Evolutionary conservation across 2,888 invertebrate species (phyloP), one percentile per base, ranked within the genome.

Genomic region (Neuroscelio doddi): DNA sequence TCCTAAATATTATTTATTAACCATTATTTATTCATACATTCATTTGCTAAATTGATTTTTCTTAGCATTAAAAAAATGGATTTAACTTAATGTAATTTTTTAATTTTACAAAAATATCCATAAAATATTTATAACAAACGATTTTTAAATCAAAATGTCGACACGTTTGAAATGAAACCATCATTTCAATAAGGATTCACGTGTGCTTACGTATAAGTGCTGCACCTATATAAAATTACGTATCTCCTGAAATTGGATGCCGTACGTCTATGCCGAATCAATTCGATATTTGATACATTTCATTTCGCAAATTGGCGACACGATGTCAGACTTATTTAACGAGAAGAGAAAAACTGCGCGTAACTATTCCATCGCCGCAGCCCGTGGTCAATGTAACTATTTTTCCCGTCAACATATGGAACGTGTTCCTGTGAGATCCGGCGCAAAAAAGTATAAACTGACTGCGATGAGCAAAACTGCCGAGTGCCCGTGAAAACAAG

Each of bases 171-270:
- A n/a, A n/a, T n/a, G n/a, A n/a, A 38, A 38, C 17, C 38, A 16
- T 38, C 7, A 38, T 38, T 12, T 15, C 1, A 38, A 17, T 38
- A 38, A 17, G 38, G 38, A 38, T 38, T 38, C 38, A 5, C 21
- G 5, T 5, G 21, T 21, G n/a, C n/a, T n/a, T n/a, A 21, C 21
- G 21, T 21, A 21, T 2, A 21, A 21, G 21, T 5, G 21, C 21
- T 21, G 44, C 36, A 9, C 34, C 42, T 52, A 39, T 42, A 42
- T 52, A 52, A 52, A 34, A 52, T 52, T 52, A 52, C 44, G 41
- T 29, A 30, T 29, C 44, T 34, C 34, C 29, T 38, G 50, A 44
- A 42, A 52, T 42, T 27, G 24, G 36, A 42, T 34, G 34, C 30
- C 27, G 24, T 36, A 32, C 44, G 27, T 44, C 42, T 24, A 41